Conservation (phyloP, 2,113 vertebrate species). For the Capreolus pygargus region DNA sequence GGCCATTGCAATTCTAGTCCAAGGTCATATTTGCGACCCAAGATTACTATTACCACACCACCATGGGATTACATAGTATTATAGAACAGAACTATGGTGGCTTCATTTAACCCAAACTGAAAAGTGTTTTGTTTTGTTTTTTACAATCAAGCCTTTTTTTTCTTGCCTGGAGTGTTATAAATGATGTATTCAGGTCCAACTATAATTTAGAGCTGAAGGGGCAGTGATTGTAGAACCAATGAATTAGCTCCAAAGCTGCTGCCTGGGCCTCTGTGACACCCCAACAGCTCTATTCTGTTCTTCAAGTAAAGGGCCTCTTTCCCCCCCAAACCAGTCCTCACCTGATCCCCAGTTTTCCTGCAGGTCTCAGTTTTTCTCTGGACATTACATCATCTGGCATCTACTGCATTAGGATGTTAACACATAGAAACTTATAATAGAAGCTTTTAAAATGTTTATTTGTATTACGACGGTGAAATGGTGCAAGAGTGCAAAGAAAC, state of each 20-base stretch:
- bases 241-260: background rate
- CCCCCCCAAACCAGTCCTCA: background rate
- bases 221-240: background rate
- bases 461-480: constrained; percentile 74
- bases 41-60: background rate
- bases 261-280: background rate
- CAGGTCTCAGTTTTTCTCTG: background rate
- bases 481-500: constrained; percentile 79
- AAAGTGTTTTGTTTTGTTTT: background rate
- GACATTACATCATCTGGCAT: background rate
- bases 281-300: background rate
- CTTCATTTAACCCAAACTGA: constrained; percentile 25
- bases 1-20: background rate
- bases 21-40: background rate
- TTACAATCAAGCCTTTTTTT: background rate
- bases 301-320: background rate
- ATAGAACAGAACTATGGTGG: background rate
- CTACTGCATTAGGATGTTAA: constrained; percentile 7
- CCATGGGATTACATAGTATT: background rate
- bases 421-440: constrained; percentile 50
- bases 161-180: constrained; percentile 24
- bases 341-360: background rate
- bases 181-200: constrained; percentile 2
- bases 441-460: constrained; percentile 82
- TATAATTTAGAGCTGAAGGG: background rate